Evolutionary conservation across 2,113 vertebrate species (phyloP), one percentile per base, ranked within the genome.

Genomic region (Hydrolagus affinis): DNA sequence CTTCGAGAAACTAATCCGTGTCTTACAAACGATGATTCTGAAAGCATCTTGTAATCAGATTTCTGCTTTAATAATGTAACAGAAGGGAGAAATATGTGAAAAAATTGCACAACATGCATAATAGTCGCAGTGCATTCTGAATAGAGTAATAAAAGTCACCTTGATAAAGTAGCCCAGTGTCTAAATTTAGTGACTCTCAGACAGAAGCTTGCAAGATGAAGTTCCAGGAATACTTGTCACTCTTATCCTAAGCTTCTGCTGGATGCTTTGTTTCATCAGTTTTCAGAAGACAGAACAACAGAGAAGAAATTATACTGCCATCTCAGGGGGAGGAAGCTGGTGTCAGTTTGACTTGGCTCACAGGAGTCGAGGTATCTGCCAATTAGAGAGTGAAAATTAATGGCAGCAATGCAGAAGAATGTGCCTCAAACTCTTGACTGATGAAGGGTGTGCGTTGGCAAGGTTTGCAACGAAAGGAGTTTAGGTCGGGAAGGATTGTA

Each of bases 251-350:
- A 0, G 15, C 11, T 69, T 15, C 17, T 19, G 19, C 15, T 69
- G 66, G 66, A 3, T 21, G 66, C 44, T 44, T 44, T 6, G 44
- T 17, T 56, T 75, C 73, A 30, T 30, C 2, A 28, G 19, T 28
- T 72, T 25, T 72, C 25, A 30, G 15, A 4, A 15, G 25, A 72
- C 15, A 23, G 25, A 30, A 28, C 70, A 30, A 28, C 70, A 72
- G 70, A 30, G 25, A 28, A 11, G 15, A 72, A 72, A 72, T 72
- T 28, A 72, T 30, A 28, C 30, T 19, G 56, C 21, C 17, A 11
- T 75, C 32, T n/a, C 73, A 75, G 73, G 73, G 9, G 32, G 73
- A 75, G 73, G 73, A 21, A 75, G 32, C 9, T 75, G 73, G 73
- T 44, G 56, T 44, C 15, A 21, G 8, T 21, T 32, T 44, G 8